Conservation (phyloP, 2,797 vertebrate genomes). For the Karalla daura region DNA sequence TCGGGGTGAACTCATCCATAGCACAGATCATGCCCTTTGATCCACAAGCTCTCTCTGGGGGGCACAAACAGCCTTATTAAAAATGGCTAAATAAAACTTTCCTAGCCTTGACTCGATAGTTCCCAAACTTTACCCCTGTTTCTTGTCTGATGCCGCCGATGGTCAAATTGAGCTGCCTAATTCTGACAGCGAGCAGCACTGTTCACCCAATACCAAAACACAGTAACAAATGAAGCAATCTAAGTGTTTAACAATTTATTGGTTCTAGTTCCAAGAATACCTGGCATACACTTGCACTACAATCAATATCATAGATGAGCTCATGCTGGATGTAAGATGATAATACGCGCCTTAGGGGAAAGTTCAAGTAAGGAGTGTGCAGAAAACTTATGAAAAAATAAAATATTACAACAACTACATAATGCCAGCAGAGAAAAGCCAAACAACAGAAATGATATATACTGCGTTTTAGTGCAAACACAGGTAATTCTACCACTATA, state of each 20-base stretch:
- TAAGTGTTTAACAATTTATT: constrained; percentile 76
- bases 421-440: constrained; percentile 15
- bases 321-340: constrained; percentile 66
- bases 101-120: constrained; percentile 74
- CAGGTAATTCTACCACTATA: not conserved
- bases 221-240: constrained; percentile 76
- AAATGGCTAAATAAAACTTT: constrained; percentile 82
- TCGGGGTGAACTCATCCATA: constrained; percentile 75
- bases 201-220: constrained; percentile 61
- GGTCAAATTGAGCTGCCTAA: constrained; percentile 78
- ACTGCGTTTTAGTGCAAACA: not conserved
- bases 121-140: constrained; percentile 70
- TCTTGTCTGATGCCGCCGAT: constrained; percentile 70
- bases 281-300: constrained; percentile 74
- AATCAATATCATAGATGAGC: constrained; percentile 81
- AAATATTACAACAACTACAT: constrained; percentile 33
- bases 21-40: constrained; percentile 82
- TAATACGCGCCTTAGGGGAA: constrained; percentile 68
- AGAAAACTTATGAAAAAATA: constrained; percentile 42
- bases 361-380: constrained; percentile 56
- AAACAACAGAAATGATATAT: not conserved
- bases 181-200: constrained; percentile 65
- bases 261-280: constrained; percentile 72
- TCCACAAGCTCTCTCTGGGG: constrained; percentile 74
- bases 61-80: constrained; percentile 81